Evolutionary conservation across 2,797 vertebrate species (phyloP).

Genomic region (Steatocranus sp.): DNA sequence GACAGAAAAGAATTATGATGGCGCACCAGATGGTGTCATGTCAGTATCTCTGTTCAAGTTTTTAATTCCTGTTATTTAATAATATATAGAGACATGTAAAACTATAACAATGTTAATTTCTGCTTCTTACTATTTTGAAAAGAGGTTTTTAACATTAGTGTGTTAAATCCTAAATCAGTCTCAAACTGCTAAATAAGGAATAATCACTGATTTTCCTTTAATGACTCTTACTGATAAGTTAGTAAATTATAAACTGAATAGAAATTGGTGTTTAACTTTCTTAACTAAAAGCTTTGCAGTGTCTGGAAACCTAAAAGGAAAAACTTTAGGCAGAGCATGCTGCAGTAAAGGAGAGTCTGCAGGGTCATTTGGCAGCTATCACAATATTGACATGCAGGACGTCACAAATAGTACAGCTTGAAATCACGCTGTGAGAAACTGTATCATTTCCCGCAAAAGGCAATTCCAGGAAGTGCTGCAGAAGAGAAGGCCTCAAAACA

Average conservation of each 20-base stretch:
- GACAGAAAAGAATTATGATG: neutral
- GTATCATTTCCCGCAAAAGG: conserved; percentile 4
- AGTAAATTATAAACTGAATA: neutral
- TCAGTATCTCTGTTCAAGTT: neutral
- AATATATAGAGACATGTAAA: neutral
- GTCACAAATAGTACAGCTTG: conserved; percentile 19
- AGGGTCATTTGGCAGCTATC: neutral
- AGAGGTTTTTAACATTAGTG: neutral
- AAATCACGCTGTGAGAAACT: conserved; percentile 24
- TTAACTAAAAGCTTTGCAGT: neutral
- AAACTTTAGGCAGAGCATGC: neutral
- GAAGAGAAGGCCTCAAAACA: conserved; percentile 9
- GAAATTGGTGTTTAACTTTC: neutral
- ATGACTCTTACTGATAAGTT: neutral
- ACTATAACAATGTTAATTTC: neutral
- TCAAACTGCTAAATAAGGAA: neutral
- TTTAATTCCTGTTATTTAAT: neutral
- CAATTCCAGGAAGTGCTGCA: conserved; percentile 35
- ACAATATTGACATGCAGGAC: conserved; percentile 16
- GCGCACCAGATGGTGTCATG: neutral
- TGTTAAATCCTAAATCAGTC: neutral
- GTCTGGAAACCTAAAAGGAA: neutral
- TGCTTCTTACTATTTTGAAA: neutral
- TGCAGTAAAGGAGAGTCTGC: neutral
- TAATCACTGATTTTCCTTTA: neutral